phyloP scores from a whole-genome alignment of 2,888 invertebrate species.

The Gari tellinella region DNA sequence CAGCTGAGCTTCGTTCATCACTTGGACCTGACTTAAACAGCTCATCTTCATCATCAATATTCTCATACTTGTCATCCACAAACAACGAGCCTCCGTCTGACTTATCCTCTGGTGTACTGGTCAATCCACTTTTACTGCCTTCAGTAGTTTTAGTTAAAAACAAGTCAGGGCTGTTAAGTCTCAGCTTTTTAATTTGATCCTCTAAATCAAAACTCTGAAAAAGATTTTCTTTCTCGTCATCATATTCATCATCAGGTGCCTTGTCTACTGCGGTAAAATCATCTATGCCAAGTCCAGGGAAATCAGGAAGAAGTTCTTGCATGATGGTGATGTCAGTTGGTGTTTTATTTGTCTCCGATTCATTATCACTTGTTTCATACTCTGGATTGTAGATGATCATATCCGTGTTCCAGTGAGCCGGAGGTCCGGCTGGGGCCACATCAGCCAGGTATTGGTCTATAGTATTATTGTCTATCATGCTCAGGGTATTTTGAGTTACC shows the following conservation, averaged over 20 bases:
- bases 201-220: slow-evolving; percentile 4
- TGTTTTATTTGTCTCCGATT: neutral
- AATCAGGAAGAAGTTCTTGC: slow-evolving; percentile 18
- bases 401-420: neutral
- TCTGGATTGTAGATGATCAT: slow-evolving; percentile 8
- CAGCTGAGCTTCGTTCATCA: too few relatives aligned
- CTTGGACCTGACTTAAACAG: slow-evolving; percentile 26
- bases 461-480: slow-evolving; percentile 1
- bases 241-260: slow-evolving; percentile 1
- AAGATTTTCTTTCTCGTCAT: slow-evolving; percentile 1
- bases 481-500: neutral
- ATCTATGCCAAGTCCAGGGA: slow-evolving; percentile 3
- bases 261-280: neutral
- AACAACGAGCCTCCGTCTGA: neutral
- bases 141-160: too few relatives aligned
- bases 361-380: neutral
- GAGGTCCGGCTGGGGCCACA: neutral
- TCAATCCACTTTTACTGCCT: too few relatives aligned
- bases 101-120: too few relatives aligned
- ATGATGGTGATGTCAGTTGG: neutral
- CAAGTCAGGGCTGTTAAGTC: too few relatives aligned
- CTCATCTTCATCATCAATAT: slow-evolving; percentile 18
- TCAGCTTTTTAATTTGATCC: neutral
- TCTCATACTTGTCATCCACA: neutral
- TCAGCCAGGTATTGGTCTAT: slow-evolving; percentile 10